A percentile compares a stretch with the other conserved stretches of the same genome.
These are phyloP conservation scores for Lipophrys pholis DNA, from an alignment of 2,113 vertebrate species.

Conservation along the genomic window DNA sequence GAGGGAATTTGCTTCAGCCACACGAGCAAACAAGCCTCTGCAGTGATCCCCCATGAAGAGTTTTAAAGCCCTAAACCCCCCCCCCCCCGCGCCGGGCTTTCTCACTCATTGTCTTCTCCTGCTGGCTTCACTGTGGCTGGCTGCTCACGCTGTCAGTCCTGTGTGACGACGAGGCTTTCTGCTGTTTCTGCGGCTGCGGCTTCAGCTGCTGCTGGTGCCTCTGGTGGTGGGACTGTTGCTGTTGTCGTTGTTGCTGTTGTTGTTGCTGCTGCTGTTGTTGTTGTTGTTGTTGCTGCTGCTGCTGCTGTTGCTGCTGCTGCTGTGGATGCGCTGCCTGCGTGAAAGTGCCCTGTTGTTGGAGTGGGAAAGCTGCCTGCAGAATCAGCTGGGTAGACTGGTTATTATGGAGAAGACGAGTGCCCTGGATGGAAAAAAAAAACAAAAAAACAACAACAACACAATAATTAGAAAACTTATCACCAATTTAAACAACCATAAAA, in stretches of 20 bases:
- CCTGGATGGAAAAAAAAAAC: constrained; percentile 75
- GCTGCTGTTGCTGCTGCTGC: constrained; percentile 64
- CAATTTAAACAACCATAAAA: too few relatives aligned
- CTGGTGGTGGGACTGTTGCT: constrained; percentile 84
- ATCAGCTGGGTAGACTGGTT: constrained; percentile 95
- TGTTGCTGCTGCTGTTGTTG: constrained; percentile 74
- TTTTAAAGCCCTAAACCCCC: not conserved
- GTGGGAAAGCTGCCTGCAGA: constrained; percentile 95
- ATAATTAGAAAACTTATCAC: too few relatives aligned
- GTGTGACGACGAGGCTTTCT: constrained; percentile 80
- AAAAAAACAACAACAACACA: too few relatives aligned
- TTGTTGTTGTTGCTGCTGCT: constrained; percentile 76
- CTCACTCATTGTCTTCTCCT: not conserved
- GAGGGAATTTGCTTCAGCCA: constrained; percentile 24
- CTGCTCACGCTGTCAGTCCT: constrained; percentile 93
- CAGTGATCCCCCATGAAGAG: constrained; percentile 51
- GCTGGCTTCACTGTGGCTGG: constrained; percentile 85
- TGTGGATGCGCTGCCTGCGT: constrained; percentile 89
- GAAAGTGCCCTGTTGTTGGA: constrained; percentile 92
- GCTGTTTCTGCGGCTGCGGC: constrained; percentile 79
- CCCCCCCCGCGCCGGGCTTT: constrained; percentile 6
- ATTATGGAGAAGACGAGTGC: constrained; percentile 91
- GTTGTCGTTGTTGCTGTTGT: constrained; percentile 76
- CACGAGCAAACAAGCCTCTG: constrained; percentile 14
- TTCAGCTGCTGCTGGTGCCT: constrained; percentile 82